phyloP scores from a whole-genome alignment of 2,888 invertebrate species.

The Syrphus vitripennis region DNA sequence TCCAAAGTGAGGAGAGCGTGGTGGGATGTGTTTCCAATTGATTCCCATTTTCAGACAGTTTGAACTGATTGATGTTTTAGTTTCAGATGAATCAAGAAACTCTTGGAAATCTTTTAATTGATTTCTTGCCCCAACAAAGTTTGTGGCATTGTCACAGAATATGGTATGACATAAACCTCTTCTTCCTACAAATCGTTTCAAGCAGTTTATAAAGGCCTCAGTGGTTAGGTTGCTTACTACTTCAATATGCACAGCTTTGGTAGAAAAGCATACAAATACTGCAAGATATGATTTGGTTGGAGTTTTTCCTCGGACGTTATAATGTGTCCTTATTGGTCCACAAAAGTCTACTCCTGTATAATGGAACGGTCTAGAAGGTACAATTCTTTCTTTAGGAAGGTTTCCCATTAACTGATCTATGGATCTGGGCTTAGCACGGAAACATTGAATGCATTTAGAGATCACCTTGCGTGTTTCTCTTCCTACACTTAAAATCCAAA shows the following conservation, averaged over 20 bases:
- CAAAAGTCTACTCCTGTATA: too few relatives aligned
- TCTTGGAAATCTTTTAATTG: neutral
- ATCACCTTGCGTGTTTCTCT: neutral
- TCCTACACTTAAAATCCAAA: too few relatives aligned
- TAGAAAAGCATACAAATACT: conserved; percentile 2
- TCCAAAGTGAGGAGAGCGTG: neutral
- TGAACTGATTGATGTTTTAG: neutral
- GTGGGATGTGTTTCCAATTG: neutral
- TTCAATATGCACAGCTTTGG: neutral
- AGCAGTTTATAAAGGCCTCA: conserved; percentile 11
- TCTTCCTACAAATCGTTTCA: conserved; percentile 9
- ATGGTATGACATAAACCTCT: conserved; percentile 11
- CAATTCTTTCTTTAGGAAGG: too few relatives aligned
- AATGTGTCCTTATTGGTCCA: neutral
- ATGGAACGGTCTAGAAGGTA: too few relatives aligned
- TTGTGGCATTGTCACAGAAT: conserved; percentile 37
- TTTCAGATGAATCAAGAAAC: neutral
- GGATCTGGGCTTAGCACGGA: too few relatives aligned
- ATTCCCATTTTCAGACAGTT: neutral
- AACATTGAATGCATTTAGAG: neutral
- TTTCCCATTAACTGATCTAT: too few relatives aligned
- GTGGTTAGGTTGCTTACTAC: neutral
- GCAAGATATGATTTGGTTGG: neutral
- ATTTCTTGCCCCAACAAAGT: neutral
- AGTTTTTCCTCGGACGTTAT: neutral